Conservation (phyloP, 2,797 vertebrate genomes). For the Rhinatrema bivittatum region DNA sequence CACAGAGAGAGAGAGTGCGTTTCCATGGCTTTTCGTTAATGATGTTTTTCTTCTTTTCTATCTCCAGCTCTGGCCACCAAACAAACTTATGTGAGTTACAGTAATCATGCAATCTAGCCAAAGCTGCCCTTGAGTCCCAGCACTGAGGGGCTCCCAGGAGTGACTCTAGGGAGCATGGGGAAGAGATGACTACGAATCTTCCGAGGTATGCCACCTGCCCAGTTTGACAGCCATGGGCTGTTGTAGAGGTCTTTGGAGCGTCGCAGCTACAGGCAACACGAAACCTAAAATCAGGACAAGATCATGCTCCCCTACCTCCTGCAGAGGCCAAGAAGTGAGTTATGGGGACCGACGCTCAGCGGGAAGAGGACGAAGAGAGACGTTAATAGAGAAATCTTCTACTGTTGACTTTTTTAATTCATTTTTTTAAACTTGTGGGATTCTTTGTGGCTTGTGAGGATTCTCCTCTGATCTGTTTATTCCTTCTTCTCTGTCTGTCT, state of each 20-base stretch:
- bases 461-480: conserved; percentile 39
- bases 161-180: no score
- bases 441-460: conserved; percentile 72
- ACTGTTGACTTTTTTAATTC: conserved; percentile 26
- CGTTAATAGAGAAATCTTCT: conserved; percentile 9
- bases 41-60: conserved; percentile 36
- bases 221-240: no score
- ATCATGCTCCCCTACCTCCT: neutral
- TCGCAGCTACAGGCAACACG: no score
- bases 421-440: conserved; percentile 65
- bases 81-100: conserved; percentile 94
- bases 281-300: no score
- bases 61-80: conserved; percentile 82
- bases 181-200: no score
- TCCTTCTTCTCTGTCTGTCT: conserved; percentile 39
- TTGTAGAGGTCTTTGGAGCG: no score
- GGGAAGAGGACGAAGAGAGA: conserved; percentile 9
- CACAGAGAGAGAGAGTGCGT: accelerated
- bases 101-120: conserved; percentile 87
- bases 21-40: no score
- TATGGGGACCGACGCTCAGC: neutral
- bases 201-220: no score
- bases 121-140: no score
- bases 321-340: neutral
- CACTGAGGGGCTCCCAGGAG: conserved; percentile 28